Evolutionary conservation across 2,888 invertebrate genomes (phyloP).

Genomic region (Pterostichus madidus): DNA sequence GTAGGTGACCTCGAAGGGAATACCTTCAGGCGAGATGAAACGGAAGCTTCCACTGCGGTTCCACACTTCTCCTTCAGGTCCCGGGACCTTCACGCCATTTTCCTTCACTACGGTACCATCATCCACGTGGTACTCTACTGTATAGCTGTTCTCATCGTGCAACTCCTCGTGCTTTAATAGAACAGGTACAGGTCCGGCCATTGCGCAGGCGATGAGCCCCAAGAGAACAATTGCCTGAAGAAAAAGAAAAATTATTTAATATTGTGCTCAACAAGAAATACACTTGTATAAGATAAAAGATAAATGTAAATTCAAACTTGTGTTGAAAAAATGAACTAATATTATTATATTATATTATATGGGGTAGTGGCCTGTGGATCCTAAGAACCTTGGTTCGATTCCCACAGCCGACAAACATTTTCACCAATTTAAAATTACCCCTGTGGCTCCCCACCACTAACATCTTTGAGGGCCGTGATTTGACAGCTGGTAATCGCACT

Average conservation of each 20-base stretch:
- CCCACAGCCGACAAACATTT: too few species aligned
- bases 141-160: slow-evolving; percentile 44
- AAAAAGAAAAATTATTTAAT: not conserved
- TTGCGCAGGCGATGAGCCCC: slow-evolving; percentile 11
- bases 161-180: slow-evolving; percentile 31
- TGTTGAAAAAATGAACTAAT: too few species aligned
- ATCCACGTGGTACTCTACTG: slow-evolving; percentile 7
- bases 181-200: slow-evolving; percentile 2
- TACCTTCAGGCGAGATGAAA: slow-evolving; percentile 78
- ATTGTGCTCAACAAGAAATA: too few species aligned
- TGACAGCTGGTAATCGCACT: too few species aligned
- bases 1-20: slow-evolving; percentile 76
- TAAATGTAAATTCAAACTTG: too few species aligned
- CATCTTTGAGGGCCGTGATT: too few species aligned
- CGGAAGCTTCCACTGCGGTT: slow-evolving; percentile 76
- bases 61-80: slow-evolving; percentile 75
- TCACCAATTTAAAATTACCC: too few species aligned
- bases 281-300: not conserved
- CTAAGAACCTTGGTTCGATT: too few species aligned
- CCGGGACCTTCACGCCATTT: slow-evolving; percentile 68
- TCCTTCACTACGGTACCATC: slow-evolving; percentile 53
- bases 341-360: too few species aligned
- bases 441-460: too few species aligned
- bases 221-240: slow-evolving; percentile 26
- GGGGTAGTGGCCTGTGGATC: too few species aligned